phyloP scores from a whole-genome alignment of 1,140 invertebrate species.

The Anagrus nilaparvatae region DNA sequence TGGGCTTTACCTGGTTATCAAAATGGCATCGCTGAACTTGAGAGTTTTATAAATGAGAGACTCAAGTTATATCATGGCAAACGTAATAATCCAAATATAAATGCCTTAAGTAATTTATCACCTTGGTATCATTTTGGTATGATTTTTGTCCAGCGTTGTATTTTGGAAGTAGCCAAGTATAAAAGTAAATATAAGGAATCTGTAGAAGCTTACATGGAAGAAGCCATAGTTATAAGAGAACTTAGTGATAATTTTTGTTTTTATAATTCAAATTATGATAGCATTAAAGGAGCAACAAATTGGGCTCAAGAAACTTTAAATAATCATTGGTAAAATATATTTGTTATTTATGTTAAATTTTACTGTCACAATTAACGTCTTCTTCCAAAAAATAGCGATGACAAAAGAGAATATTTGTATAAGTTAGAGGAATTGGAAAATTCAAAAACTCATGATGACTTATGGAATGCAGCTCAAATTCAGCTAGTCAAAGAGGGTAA shows the following conservation, averaged over 20 bases:
- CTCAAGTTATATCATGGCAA: conserved; percentile 61
- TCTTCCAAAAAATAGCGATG: conserved; percentile 46
- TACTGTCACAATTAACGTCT: too few species aligned
- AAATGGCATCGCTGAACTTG: conserved; percentile 54
- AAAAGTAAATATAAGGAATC: conserved; percentile 52
- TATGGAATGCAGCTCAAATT: conserved; percentile 86
- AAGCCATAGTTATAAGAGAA: conserved; percentile 76
- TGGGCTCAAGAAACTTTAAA: conserved; percentile 78
- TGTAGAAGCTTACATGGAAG: conserved; percentile 75
- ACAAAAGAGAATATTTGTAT: conserved; percentile 70
- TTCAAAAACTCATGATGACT: conserved; percentile 83
- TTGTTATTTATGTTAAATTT: too few species aligned
- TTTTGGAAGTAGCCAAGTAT: conserved; percentile 61
- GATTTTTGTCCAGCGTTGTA: conserved; percentile 73
- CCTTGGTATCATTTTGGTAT: conserved; percentile 89
- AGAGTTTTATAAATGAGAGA: conserved; percentile 59
- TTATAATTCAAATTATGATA: conserved; percentile 81
- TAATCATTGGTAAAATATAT: conserved; percentile 51
- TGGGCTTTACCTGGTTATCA: conserved; percentile 69
- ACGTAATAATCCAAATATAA: conserved; percentile 69
- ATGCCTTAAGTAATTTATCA: conserved; percentile 71
- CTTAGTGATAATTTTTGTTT: conserved; percentile 86
- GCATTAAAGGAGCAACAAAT: conserved; percentile 60
- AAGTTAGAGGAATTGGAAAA: conserved; percentile 59
- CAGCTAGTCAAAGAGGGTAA: conserved; percentile 75